Percentiles rank a stretch among this genome's conserved stretches.
These are phyloP conservation scores for Anguilla japonica DNA, from an alignment of 2,113 vertebrate genomes.

Conservation along the genomic window DNA sequence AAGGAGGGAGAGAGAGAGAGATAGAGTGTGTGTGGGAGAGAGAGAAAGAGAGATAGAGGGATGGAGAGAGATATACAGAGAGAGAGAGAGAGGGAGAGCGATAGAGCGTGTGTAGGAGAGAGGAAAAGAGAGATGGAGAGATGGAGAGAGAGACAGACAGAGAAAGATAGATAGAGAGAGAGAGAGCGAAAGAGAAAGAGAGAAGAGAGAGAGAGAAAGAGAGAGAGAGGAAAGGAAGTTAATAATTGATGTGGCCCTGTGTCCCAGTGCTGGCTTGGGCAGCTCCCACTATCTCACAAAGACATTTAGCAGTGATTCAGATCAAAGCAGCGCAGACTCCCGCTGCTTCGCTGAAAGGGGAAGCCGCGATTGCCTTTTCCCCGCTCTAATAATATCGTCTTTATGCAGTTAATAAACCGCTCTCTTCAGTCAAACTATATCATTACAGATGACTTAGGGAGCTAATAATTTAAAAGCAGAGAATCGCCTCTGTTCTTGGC, in stretches of 20 bases:
- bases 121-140: background rate
- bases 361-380: conserved; percentile 75
- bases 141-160: background rate
- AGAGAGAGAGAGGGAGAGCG: conserved; percentile 1
- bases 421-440: conserved; percentile 87
- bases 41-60: background rate
- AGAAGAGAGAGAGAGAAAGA: conserved; percentile 38
- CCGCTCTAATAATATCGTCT: conserved; percentile 86
- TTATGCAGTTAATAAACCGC: conserved; percentile 92
- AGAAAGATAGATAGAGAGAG: background rate
- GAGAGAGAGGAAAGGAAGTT: conserved; percentile 67
- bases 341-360: conserved; percentile 82
- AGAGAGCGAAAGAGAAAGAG: conserved; percentile 26
- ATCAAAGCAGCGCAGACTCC: conserved; percentile 83
- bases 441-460: conserved; percentile 85
- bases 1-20: background rate
- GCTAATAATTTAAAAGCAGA: conserved; percentile 90
- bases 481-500: conserved; percentile 78
- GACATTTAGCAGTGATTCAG: conserved; percentile 90
- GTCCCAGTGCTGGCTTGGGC: conserved; percentile 80
- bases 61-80: background rate
- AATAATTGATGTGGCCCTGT: conserved; percentile 82
- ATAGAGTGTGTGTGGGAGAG: no score
- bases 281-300: conserved; percentile 78
- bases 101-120: conserved; percentile 6